These are phyloP conservation scores for Trichacis sp. DNA, from an alignment of 2,888 invertebrate genomes.

Conservation along the genomic window DNA sequence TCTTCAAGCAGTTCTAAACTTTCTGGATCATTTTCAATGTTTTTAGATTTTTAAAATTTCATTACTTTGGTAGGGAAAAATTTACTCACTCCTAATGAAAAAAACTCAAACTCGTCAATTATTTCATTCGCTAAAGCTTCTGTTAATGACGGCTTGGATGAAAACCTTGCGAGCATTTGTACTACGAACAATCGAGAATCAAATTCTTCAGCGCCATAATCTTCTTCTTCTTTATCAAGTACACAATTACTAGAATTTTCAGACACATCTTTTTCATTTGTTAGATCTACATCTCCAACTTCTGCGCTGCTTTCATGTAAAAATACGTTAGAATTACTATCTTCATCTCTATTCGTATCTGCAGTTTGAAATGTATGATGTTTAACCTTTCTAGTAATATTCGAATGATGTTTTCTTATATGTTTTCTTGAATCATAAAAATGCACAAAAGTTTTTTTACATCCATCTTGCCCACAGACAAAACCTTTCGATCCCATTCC, in stretches of 20 bases:
- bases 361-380: too few relatives aligned
- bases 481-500: constrained; percentile 14
- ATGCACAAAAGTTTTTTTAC: constrained; percentile 8
- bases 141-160: constrained; percentile 20
- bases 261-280: not conserved
- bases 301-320: too few relatives aligned
- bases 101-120: constrained; percentile 19
- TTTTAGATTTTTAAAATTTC: not conserved
- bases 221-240: not conserved
- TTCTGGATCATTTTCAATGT: constrained; percentile 1
- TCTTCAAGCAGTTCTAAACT: constrained; percentile 3
- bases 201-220: not conserved
- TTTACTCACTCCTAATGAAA: not conserved
- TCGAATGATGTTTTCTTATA: constrained; percentile 20
- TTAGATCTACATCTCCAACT: too few relatives aligned
- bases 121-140: constrained; percentile 2
- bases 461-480: constrained; percentile 25
- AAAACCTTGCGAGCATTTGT: constrained; percentile 14
- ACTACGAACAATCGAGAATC: not conserved
- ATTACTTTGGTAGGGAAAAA: not conserved
- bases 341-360: too few relatives aligned
- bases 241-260: not conserved
- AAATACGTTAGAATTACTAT: too few relatives aligned
- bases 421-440: constrained; percentile 24
- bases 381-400: too few relatives aligned